These are phyloP conservation scores for Lophius americanus DNA, from an alignment of 2,797 vertebrate species.

Conservation along the genomic window DNA sequence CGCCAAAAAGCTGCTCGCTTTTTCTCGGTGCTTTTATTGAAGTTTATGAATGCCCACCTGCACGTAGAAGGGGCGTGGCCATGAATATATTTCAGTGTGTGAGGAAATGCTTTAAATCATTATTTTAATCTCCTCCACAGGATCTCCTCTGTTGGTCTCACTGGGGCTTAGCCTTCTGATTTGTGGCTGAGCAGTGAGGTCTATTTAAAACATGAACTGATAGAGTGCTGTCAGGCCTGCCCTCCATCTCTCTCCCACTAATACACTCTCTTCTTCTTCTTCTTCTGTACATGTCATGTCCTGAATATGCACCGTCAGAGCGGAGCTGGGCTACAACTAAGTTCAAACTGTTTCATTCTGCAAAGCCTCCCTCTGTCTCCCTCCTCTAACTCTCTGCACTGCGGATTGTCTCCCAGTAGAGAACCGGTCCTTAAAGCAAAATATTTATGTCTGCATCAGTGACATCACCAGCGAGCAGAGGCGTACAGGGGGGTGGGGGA, in stretches of 20 bases:
- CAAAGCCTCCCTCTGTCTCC: constrained; percentile 39
- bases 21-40: constrained; percentile 42
- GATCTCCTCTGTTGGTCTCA: constrained; percentile 42
- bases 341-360: constrained; percentile 41
- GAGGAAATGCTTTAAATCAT: constrained; percentile 44
- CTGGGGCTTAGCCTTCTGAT: constrained; percentile 46
- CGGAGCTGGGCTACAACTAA: constrained; percentile 38
- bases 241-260: constrained; percentile 17
- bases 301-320: constrained; percentile 20
- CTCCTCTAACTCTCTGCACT: constrained; percentile 65
- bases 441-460: constrained; percentile 77
- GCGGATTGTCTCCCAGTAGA: constrained; percentile 71
- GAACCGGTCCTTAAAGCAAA: constrained; percentile 71
- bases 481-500: constrained; percentile 28
- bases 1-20: constrained; percentile 37
- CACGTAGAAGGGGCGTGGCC: constrained; percentile 38
- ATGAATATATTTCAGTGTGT: constrained; percentile 12
- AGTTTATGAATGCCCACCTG: constrained; percentile 42
- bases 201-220: constrained; percentile 67
- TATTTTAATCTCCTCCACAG: constrained; percentile 62
- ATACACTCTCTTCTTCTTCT: constrained; percentile 28
- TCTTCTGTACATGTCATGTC: constrained; percentile 14
- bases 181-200: constrained; percentile 56
- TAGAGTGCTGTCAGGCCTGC: constrained; percentile 14
- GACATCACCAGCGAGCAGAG: constrained; percentile 63